A percentile compares a stretch with the other conserved stretches of the same genome.
Evolutionary conservation across 2,797 vertebrate genomes (phyloP).

Genomic region (Danio tinwini): DNA sequence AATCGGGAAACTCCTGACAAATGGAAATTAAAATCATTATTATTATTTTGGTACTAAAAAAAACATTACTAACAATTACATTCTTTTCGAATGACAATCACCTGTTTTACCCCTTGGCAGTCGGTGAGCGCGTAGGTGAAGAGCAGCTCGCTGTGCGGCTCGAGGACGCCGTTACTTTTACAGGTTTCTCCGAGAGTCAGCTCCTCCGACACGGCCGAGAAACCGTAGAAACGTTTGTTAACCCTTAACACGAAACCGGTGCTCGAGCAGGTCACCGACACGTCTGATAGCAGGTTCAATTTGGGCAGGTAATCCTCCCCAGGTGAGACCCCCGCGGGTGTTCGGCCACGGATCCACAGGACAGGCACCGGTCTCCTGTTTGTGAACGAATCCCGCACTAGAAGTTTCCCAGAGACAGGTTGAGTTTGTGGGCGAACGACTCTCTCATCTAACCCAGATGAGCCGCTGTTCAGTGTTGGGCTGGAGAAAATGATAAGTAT

Average conservation of each 20-base stretch:
- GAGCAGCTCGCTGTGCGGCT: constrained; percentile 68
- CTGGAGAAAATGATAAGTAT: neutral
- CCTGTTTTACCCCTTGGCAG: constrained; percentile 70
- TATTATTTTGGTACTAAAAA: neutral
- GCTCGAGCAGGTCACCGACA: constrained; percentile 71
- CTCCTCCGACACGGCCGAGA: constrained; percentile 64
- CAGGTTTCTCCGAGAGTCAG: constrained; percentile 72
- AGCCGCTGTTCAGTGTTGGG: neutral
- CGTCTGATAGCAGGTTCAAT: constrained; percentile 60
- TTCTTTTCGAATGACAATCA: constrained; percentile 30
- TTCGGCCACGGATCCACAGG: neutral
- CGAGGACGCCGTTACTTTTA: constrained; percentile 70
- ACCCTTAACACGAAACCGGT: constrained; percentile 70
- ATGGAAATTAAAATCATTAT: neutral
- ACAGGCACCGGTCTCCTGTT: neutral
- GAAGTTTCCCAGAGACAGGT: neutral
- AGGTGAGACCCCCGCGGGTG: neutral
- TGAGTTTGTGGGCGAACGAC: neutral
- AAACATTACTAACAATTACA: no score
- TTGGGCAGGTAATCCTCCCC: constrained; percentile 8
- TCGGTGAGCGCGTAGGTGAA: constrained; percentile 72
- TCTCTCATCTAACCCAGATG: neutral
- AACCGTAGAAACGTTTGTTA: constrained; percentile 71
- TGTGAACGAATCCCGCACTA: neutral
- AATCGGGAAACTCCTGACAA: constrained; percentile 61